A percentile compares a stretch with the other conserved stretches of the same genome.
Evolutionary conservation across 2,888 invertebrate genomes (phyloP).

Genomic region (Hedychridium roseum): DNA sequence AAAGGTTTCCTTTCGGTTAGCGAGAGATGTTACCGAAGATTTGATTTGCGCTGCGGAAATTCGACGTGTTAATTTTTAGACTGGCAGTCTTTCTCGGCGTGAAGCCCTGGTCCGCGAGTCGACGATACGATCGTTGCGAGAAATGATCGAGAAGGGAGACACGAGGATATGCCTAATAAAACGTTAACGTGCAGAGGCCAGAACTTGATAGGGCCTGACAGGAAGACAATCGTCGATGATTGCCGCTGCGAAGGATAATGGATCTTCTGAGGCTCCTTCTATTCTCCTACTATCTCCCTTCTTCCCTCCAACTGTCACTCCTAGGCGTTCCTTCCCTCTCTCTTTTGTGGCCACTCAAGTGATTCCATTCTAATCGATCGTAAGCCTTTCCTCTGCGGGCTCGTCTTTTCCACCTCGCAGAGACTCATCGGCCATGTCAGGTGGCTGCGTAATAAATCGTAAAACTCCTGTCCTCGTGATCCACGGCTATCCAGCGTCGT

Average conservation of each 20-base stretch:
- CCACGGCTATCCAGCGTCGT: background rate
- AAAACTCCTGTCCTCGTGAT: conserved; percentile 17
- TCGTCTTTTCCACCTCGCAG: conserved; percentile 13
- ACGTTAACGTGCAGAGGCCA: conserved; percentile 44
- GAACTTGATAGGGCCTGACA: conserved; percentile 46
- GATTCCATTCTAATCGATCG: conserved; percentile 44
- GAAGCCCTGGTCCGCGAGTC: conserved; percentile 12
- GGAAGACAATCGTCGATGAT: conserved; percentile 55
- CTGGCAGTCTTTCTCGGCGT: too few species aligned
- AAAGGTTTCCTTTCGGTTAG: too few species aligned
- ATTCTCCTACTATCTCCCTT: conserved; percentile 3
- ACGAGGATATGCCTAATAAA: conserved; percentile 42
- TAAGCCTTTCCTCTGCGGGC: conserved; percentile 18
- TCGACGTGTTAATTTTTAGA: too few species aligned
- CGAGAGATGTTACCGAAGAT: too few species aligned
- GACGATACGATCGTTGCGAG: conserved; percentile 36
- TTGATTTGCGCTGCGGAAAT: too few species aligned
- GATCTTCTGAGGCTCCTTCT: conserved; percentile 25
- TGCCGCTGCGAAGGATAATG: conserved; percentile 41
- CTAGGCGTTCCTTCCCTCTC: conserved; percentile 9
- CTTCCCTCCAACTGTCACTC: conserved; percentile 2
- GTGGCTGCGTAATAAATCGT: conserved; percentile 27
- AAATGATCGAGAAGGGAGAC: conserved; percentile 26
- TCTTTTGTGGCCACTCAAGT: conserved; percentile 24
- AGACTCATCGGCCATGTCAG: conserved; percentile 15